A percentile compares a stretch with the other conserved stretches of the same genome.
These are phyloP conservation scores for Galendromus occidentalis DNA, from an alignment of 1,140 invertebrate genomes.

Conservation along the genomic window DNA sequence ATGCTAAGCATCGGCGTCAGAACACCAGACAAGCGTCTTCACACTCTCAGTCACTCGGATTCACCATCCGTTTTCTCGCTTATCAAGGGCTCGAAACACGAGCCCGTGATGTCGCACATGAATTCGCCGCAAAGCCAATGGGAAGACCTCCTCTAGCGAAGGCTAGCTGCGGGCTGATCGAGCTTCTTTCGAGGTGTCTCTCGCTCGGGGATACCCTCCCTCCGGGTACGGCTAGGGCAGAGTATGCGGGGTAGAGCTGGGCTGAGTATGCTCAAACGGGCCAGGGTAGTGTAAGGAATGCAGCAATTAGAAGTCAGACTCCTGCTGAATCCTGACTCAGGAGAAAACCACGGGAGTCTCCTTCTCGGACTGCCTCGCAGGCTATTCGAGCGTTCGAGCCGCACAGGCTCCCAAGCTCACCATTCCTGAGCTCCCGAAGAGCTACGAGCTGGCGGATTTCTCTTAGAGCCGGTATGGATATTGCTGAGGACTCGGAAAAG, in stretches of 20 bases:
- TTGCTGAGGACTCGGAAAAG: too few species aligned
- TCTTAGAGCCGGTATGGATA: too few species aligned
- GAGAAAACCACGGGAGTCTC: background rate
- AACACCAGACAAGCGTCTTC: background rate
- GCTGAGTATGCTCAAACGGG: background rate
- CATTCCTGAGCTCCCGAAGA: too few species aligned
- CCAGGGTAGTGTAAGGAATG: background rate
- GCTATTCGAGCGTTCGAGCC: too few species aligned
- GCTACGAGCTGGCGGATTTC: too few species aligned
- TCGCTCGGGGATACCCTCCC: background rate
- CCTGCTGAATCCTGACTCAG: slow-evolving; percentile 1
- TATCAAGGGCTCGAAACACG: too few species aligned
- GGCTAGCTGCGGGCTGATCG: background rate
- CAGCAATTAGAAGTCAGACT: slow-evolving; percentile 10
- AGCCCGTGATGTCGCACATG: background rate
- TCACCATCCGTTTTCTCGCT: too few species aligned
- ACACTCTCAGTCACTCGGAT: too few species aligned
- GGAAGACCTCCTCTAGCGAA: background rate
- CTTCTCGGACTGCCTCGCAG: too few species aligned
- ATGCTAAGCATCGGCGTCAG: background rate
- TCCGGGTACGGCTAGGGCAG: background rate
- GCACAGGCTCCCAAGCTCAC: too few species aligned
- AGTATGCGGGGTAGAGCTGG: background rate
- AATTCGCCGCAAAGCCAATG: background rate
- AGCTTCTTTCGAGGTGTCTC: background rate